Percentiles rank a stretch among this genome's conserved stretches.
Conservation (phyloP, 1,140 invertebrate genomes). For the Lasaia peninsularis region DNA sequence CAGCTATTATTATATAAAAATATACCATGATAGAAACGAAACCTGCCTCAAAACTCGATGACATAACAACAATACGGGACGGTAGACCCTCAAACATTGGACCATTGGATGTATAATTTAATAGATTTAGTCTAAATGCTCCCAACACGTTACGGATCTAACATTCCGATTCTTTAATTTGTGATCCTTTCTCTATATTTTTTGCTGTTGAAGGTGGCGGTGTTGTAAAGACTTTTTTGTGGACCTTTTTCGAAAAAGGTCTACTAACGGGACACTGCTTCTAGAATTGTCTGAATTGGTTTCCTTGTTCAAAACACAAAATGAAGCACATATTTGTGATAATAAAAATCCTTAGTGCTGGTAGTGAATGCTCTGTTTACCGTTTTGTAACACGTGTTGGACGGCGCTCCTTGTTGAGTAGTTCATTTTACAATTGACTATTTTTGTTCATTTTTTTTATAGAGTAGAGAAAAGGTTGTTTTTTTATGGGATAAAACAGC, state of each 20-base stretch:
- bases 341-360: not conserved
- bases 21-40: not conserved
- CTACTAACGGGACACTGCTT: conserved; percentile 14
- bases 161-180: conserved; percentile 19
- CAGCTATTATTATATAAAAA: too few species aligned
- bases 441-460: too few species aligned
- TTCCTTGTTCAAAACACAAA: not conserved
- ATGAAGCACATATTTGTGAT: not conserved
- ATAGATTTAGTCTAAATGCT: conserved; percentile 21
- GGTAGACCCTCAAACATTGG: not conserved
- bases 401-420: not conserved
- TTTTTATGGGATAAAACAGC: too few species aligned
- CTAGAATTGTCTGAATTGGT: conserved; percentile 4
- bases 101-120: conserved; percentile 18
- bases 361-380: not conserved
- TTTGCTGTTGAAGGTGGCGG: conserved; percentile 13
- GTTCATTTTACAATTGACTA: not conserved
- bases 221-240: conserved; percentile 18
- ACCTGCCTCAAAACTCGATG: not conserved
- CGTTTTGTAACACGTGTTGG: not conserved
- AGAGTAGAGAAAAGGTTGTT: too few species aligned
- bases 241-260: not conserved
- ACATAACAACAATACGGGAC: not conserved
- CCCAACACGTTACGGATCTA: conserved; percentile 14
- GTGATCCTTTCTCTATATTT: conserved; percentile 17